Evolutionary conservation across 2,888 invertebrate species (phyloP), one percentile per base, ranked within the genome.

Genomic region (Nymphalis c-album): DNA sequence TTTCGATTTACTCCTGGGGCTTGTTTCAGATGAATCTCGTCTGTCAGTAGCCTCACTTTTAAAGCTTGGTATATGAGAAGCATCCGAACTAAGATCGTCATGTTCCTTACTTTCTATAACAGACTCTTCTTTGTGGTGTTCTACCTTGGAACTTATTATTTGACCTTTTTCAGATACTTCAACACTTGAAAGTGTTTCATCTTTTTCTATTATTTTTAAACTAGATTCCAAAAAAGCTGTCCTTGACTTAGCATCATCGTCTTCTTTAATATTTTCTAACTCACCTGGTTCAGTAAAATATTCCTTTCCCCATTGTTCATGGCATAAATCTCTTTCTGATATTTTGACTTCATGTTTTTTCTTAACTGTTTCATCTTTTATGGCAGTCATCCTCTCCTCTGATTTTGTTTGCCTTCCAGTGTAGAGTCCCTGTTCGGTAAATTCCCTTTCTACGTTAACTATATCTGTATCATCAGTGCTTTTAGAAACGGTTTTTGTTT

Each of bases 271-370:
- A 59, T 91, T 84, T 78, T 93, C 89, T 58, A 93, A 75, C 73
- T 93, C 92, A 60, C 83, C 89, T 50, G 91, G 88, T 77, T 93
- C 90, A 16, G 91, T 91, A 69, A 93, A 93, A 78, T 93, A 93
- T 82, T 93, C 93, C 76, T 92, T 92, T 7, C 93, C 93, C 93
- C 93, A 93, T 71, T 92, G 92, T 72, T 93, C 93, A 77, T 92
- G 92, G 7, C 87, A 92, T 71, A 93, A 75, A 75, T 93, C 93
- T 75, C 93, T 82, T 80, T 93, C 93, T 3, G 93, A 93, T 73
- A 92, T 92, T 81, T 92, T 93, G 0, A 93, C 81, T 79, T 93
- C 93, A 66, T 92, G 86, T 73, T 89, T 89, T 74, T 90, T 93
- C 72, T 90, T 91, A 1, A 87, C 77, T 7, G 87, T 90, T 72